Conservation (phyloP, 1,140 invertebrate genomes). For the Diprion similis region DNA sequence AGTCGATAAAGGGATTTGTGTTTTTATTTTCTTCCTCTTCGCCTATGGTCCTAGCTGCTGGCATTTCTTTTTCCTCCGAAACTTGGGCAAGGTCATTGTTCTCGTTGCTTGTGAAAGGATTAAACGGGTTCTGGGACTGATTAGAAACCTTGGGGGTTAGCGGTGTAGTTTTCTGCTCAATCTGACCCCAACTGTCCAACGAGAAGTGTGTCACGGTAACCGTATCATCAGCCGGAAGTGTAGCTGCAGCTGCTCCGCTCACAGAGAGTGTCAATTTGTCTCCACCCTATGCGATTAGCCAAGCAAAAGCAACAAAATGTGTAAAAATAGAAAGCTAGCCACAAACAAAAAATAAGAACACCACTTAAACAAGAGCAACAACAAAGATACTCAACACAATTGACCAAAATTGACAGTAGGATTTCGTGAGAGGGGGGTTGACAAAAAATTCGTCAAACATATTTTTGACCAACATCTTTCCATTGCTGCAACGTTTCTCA, state of each 20-base stretch:
- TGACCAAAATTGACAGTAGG: slow-evolving; percentile 9
- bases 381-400: slow-evolving; percentile 23
- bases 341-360: slow-evolving; percentile 20
- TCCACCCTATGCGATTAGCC: slow-evolving; percentile 66
- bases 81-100: slow-evolving; percentile 28
- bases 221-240: slow-evolving; percentile 49
- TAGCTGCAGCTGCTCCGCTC: slow-evolving; percentile 50
- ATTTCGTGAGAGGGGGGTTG: not conserved
- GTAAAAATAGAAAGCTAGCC: slow-evolving; percentile 25
- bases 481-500: no score
- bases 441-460: slow-evolving; percentile 3
- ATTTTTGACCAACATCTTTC: no score
- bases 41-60: slow-evolving; percentile 32
- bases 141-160: slow-evolving; percentile 50
- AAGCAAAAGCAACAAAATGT: slow-evolving; percentile 23
- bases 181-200: slow-evolving; percentile 58
- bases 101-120: slow-evolving; percentile 51
- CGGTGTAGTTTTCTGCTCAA: slow-evolving; percentile 57
- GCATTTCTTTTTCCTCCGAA: slow-evolving; percentile 24
- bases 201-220: slow-evolving; percentile 62
- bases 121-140: slow-evolving; percentile 57
- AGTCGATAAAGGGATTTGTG: slow-evolving; percentile 66
- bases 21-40: slow-evolving; percentile 52
- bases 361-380: slow-evolving; percentile 19
- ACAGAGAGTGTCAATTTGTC: slow-evolving; percentile 77